A percentile compares a stretch with the other conserved stretches of the same genome.
Evolutionary conservation across 1,140 invertebrate species (phyloP).

Genomic region (Papilio polytes): DNA sequence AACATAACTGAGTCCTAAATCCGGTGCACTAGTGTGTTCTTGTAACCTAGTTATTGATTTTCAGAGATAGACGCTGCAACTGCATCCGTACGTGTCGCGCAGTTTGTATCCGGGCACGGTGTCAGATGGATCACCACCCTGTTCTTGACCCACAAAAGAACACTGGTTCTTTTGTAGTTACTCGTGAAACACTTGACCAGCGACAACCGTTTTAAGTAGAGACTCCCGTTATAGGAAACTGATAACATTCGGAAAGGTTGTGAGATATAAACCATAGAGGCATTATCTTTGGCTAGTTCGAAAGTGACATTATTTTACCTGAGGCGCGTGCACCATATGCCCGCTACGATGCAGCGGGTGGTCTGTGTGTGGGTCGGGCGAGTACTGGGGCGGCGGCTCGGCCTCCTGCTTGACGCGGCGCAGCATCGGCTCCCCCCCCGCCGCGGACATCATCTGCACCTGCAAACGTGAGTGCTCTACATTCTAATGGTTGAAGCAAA

Average conservation of each 20-base stretch:
- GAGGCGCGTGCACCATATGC: conserved; percentile 70
- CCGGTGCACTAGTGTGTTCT: conserved; percentile 17
- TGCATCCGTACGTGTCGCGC: conserved; percentile 31
- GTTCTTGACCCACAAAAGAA: not conserved
- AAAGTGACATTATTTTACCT: conserved; percentile 47
- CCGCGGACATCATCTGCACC: conserved; percentile 79
- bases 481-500: not conserved
- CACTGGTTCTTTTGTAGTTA: not conserved
- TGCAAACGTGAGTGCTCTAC: conserved; percentile 47
- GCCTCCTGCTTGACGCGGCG: conserved; percentile 77
- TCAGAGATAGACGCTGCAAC: conserved; percentile 29
- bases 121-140: not conserved
- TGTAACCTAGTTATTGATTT: conserved; percentile 39
- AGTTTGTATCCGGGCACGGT: not conserved
- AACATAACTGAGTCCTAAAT: conserved; percentile 14
- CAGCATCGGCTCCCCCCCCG: conserved; percentile 69
- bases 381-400: conserved; percentile 71
- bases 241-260: not conserved
- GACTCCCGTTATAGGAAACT: not conserved
- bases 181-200: not conserved
- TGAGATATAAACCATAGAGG: not conserved
- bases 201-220: not conserved
- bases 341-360: conserved; percentile 52
- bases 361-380: conserved; percentile 56
- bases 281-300: not conserved